phyloP scores from a whole-genome alignment of 1,140 invertebrate genomes.

The Nylanderia fulva region DNA sequence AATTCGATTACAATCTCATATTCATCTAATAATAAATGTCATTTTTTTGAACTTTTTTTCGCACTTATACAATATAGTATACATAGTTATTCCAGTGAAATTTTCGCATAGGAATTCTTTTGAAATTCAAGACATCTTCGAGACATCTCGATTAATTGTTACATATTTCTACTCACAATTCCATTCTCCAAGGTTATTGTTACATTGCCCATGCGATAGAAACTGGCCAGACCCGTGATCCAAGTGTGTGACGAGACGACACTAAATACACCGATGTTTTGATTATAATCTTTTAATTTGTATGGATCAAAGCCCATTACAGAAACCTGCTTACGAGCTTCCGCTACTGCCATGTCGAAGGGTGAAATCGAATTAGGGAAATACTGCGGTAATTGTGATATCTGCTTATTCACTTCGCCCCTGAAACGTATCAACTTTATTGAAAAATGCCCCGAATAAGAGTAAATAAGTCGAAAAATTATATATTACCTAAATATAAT shows the following conservation, averaged over 20 bases:
- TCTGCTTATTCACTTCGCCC: constrained; percentile 86
- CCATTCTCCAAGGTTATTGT: constrained; percentile 90
- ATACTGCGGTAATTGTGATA: constrained; percentile 88
- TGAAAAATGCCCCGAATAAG: neutral
- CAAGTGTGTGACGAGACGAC: constrained; percentile 90
- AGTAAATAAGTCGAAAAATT: neutral
- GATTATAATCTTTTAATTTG: constrained; percentile 89
- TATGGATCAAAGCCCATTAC: constrained; percentile 91
- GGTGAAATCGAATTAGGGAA: constrained; percentile 95
- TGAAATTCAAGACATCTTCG: neutral
- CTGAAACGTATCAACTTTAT: constrained; percentile 72
- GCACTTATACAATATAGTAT: neutral
- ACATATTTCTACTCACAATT: constrained; percentile 83
- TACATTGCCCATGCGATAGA: constrained; percentile 93
- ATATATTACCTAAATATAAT: neutral
- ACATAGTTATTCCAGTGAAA: neutral
- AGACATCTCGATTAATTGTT: neutral
- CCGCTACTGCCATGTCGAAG: constrained; percentile 92
- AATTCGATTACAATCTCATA: neutral
- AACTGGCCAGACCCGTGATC: constrained; percentile 92
- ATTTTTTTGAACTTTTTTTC: neutral
- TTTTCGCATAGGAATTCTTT: neutral
- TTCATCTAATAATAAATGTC: neutral
- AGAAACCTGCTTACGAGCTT: constrained; percentile 90
- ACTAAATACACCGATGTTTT: constrained; percentile 89